phyloP scores from a whole-genome alignment of 2,113 vertebrate species.

The Oncorhynchus clarkii region DNA sequence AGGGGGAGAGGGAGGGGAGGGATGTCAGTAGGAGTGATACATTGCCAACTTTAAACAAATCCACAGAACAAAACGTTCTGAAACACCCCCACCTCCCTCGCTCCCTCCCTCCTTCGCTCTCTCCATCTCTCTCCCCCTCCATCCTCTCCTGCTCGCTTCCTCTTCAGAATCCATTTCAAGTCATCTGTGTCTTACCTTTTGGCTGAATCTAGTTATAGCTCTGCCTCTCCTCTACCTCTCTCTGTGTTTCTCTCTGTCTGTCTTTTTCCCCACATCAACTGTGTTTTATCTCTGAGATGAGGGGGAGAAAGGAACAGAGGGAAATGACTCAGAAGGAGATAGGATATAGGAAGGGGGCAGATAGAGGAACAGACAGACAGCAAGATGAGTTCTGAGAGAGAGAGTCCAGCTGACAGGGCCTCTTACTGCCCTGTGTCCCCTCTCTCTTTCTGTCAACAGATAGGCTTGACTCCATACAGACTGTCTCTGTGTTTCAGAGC shows the following conservation, averaged over 20 bases:
- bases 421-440: background rate
- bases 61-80: constrained; percentile 8
- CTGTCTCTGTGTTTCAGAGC: background rate
- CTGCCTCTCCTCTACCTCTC: background rate
- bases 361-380: background rate
- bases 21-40: constrained; percentile 8
- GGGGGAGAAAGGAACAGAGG: constrained; percentile 17
- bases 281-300: constrained; percentile 28
- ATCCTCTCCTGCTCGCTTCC: background rate
- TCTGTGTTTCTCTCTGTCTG: background rate
- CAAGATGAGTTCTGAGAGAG: background rate
- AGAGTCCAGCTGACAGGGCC: background rate
- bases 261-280: background rate
- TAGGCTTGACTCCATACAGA: background rate
- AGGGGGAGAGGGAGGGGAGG: background rate
- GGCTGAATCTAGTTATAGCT: background rate
- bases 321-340: background rate
- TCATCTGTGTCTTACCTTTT: background rate
- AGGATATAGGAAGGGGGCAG: background rate
- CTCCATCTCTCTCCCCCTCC: no score
- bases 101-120: background rate
- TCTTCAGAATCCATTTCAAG: background rate
- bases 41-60: constrained; percentile 21
- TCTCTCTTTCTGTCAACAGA: background rate
- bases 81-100: background rate